These are phyloP conservation scores for Nothocercus nigrocapillus DNA, from an alignment of 2,113 vertebrate species.

Conservation along the genomic window DNA sequence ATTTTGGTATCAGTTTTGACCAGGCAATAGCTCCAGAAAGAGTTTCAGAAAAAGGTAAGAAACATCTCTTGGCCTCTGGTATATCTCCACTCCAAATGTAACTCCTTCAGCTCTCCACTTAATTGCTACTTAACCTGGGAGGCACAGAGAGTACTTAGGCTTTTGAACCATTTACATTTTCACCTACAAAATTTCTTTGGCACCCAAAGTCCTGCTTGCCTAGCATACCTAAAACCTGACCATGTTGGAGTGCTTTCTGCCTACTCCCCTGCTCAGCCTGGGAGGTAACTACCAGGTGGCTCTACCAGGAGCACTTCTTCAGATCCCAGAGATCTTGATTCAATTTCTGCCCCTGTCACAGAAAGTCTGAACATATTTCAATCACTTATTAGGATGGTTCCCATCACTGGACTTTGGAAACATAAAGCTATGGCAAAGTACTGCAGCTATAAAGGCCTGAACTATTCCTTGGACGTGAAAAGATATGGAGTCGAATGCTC, in stretches of 20 bases:
- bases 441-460: neutral
- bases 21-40: neutral
- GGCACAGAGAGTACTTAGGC: neutral
- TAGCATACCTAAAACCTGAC: neutral
- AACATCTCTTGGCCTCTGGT: neutral
- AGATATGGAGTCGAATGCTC: fast-evolving
- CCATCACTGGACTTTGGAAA: neutral
- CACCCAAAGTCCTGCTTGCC: neutral
- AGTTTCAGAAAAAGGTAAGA: neutral
- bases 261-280: neutral
- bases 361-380: neutral
- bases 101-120: neutral
- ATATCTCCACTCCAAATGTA: neutral
- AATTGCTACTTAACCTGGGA: neutral
- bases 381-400: neutral
- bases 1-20: neutral
- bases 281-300: neutral
- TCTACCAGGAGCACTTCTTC: neutral
- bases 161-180: neutral
- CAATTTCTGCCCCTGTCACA: neutral
- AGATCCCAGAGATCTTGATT: neutral
- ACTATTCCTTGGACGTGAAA: neutral
- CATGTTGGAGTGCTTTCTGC: neutral
- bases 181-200: neutral
- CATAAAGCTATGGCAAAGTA: neutral